Evolutionary conservation across 2,888 invertebrate species (phyloP), one percentile per base, ranked within the genome.

Genomic region (Onthophagus sagittarius): DNA sequence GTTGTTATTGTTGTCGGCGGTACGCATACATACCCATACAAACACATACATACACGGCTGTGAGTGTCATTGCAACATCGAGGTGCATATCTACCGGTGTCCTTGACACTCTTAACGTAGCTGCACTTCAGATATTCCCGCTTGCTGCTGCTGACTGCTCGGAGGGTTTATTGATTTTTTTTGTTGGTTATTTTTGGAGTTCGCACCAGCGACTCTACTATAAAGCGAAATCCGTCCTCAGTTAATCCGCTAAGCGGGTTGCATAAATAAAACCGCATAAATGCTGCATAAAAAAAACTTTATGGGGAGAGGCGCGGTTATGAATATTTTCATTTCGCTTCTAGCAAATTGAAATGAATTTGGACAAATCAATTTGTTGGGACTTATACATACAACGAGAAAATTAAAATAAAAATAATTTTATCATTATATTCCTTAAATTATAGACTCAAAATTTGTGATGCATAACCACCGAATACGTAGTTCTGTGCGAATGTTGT

Each of bases 41-140:
- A n/a, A n/a, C n/a, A n/a, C n/a, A n/a, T n/a, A n/a, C n/a, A n/a
- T n/a, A 15, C 1, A 23, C 64, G 64, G 76, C 77, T 78, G 78
- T 77, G 78, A 83, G 82, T 83, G 83, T 83, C 84, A 82, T 83
- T 84, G 83, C 83, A 83, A 82, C 81, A 80, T 74, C 81, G 64
- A 23, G 81, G 79, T 83, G 83, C 83, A 84, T 83, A 83, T 83
- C 81, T 82, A 81, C 77, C 77, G 53, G 67, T 82, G 84, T 84
- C 84, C 84, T 84, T 84, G 84, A 84, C 84, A 84, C 84, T 84
- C 84, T 84, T 83, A 31, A 79, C 78, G 78, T 79, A 73, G 78
- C 76, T 78, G 78, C 78, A 79, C 77, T 78, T 77, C 77, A 76
- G 77, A 76, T 76, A 79, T 78, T 76, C 76, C 76, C 76, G 77